Base-by-base conservation (phyloP, 1,140 invertebrate genomes). In the Drosophila seguyi region DNA sequence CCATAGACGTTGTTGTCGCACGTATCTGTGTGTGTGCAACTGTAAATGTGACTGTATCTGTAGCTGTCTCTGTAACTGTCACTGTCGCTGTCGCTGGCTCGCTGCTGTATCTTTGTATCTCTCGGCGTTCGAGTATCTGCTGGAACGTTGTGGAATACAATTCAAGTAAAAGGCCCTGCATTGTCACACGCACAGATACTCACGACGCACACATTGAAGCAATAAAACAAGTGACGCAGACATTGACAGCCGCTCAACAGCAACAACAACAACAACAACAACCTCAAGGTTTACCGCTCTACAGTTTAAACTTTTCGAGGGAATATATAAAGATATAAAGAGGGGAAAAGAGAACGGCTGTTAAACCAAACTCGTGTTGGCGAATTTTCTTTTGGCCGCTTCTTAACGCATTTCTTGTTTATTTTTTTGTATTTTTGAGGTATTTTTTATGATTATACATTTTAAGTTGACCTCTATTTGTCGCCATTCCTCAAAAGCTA, bases 221-320 rank as follows among this genome's bases (percentile, higher is more conserved):
- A 79, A 79, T 76, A 67, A 80, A 80, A 68, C 84, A 88, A 87
- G 75, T 79, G 75, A 87, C 69, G 82, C 83, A 81, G 74, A 76
- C 81, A 68, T 66, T 75, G 60, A 67, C 67, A 82, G 74, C 50
- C 61, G 73, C 74, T 63, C 67, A 36, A 27, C 67, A 42, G n/a
- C 66, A 72, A 67, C 60, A 75, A 53, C 75, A n/a, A n/a, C n/a
- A n/a, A n/a, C 67, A 42, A 20, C 66, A 72, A 67, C 60, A 75
- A 53, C 75, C 77, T 88, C 83, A 86, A 86, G 84, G 83, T 76
- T 84, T 81, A 73, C 53, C 53, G 50, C 73, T 82, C 58, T 44
- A 59, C n/a, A 38, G 34, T 38, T 57, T 47, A 41, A 38, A 25
- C 34, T 55, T 55, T 25, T 55, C 25, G 52, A 47, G 52, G 39